Conservation (phyloP, 2,113 vertebrate species). For the Calonectris borealis region DNA sequence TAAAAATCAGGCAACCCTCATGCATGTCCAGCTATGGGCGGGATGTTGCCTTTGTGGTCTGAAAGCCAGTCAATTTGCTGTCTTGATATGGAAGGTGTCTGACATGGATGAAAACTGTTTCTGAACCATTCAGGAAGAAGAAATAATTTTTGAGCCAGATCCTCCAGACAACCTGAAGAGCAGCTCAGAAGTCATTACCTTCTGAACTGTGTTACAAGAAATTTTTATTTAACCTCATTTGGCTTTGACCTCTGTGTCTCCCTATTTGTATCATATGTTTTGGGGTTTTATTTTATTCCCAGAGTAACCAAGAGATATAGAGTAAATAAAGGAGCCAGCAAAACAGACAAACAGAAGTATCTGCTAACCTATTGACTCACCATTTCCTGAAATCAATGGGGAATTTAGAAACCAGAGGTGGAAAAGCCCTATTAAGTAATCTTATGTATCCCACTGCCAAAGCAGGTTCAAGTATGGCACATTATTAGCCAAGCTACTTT, state of each 20-base stretch:
- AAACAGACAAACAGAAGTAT: constrained; percentile 37
- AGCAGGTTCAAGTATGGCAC: constrained; percentile 43
- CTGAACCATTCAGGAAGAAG: neutral
- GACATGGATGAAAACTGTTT: neutral
- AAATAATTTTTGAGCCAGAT: constrained; percentile 11
- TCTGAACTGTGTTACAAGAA: neutral
- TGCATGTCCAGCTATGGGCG: neutral
- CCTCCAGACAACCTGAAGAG: neutral
- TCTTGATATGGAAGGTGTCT: neutral
- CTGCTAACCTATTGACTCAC: constrained; percentile 33
- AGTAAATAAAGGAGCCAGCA: constrained; percentile 44
- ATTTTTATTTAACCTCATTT: neutral
- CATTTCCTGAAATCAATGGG: constrained; percentile 50
- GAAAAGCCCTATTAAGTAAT: constrained; percentile 60
- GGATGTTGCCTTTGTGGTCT: neutral
- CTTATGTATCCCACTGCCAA: neutral
- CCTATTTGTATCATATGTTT: constrained; percentile 39
- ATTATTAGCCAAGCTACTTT: neutral
- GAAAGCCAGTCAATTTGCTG: neutral
- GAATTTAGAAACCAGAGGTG: constrained; percentile 47
- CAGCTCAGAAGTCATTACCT: neutral
- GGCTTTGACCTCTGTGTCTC: constrained; percentile 40
- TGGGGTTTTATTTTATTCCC: constrained; percentile 13
- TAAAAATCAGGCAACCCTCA: neutral
- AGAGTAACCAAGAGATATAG: constrained; percentile 51